Evolutionary conservation across 2,888 invertebrate genomes (phyloP), one percentile per base, ranked within the genome.

Genomic region (Rhagonycha fulva): DNA sequence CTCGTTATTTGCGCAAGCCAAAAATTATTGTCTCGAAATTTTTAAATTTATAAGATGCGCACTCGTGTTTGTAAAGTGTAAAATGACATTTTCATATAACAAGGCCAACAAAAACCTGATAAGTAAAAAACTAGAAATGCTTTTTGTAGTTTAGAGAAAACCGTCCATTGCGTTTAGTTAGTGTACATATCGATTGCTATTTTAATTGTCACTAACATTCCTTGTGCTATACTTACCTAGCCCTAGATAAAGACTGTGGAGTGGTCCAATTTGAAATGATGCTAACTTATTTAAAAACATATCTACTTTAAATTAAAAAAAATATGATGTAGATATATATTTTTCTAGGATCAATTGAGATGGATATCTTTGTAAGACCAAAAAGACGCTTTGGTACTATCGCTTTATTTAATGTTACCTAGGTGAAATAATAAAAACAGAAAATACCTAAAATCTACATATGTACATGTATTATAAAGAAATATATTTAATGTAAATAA

Each of bases 311-410:
- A 47, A 47, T 26, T 19, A 19, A 19, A 19, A 19, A 19, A 83
- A 81, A 80, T 82, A 83, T 83, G 85, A 82, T 66, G 84, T 84
- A 84, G 85, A 82, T 81, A 84, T 85, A 87, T 87, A 87, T 87
- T 87, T 87, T 87, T 87, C 84, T 87, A 87, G 86, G 81, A 80
- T 82, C 81, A 67, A 72, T 70, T 72, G 74, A 69, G 70, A 69
- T 68, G 70, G 79, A 72, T 63, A 28, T 75, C 74, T 67, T 78
- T 78, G 79, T 82, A 82, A 82, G 84, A 83, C 83, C 84, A 84
- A 84, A 68, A 71, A 71, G 76, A 85, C 84, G 87, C 87, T 88
- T 88, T 87, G 87, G 87, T 87, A 87, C 85, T 85, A 86, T 85
- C 85, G 87, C 87, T 88, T 88, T 88, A 88, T 86, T 85, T 84